Base-by-base conservation (phyloP, 2,888 invertebrate genomes). In the Conops quadrifasciatus region DNA sequence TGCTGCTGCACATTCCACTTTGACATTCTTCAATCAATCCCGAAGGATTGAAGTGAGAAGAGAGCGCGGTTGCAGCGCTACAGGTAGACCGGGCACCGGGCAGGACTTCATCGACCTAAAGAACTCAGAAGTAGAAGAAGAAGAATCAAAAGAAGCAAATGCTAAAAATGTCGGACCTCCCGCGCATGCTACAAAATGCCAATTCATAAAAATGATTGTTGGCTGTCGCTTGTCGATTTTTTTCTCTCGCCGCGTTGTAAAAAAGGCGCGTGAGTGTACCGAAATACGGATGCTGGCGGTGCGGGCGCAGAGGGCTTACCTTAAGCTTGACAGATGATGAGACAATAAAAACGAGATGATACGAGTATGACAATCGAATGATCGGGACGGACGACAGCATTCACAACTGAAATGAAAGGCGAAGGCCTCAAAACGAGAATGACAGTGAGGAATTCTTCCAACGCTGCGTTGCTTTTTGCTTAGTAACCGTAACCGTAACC, bases 271-370 rank as follows among this genome's bases (percentile, higher is more conserved):
- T 49, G n/a, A 58, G 15, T 16, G 5, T 15, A 28, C 13, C 16
- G 58, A 24, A 58, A 4, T 15, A 26, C 13, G 26, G 1, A 16
- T 28, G 53, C 5, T 21, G 9, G 15, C 19, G 21, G 58, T 15
- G 53, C 26, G 15, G 24, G 28, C 24, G 28, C 24, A 24, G 58
- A 24, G 26, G 58, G 68, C 59, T 59, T 60, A 62, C 60, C 30
- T 51, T 45, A 28, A 74, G 75, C 67, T 74, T 76, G 76, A 76
- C 76, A 75, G 75, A 71, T 76, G 77, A 77, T 75, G 75, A 76
- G 75, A 76, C 75, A 75, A 76, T 76, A 75, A 76, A 75, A 75
- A 67, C 73, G 71, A 70, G 69, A 72, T n/a, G n/a, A n/a, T n/a
- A n/a, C n/a, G n/a, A n/a, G n/a, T 72, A 76, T 74, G 75, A 76